Conservation (phyloP, 1,140 invertebrate genomes). For the Lutraria rhynchaena region DNA sequence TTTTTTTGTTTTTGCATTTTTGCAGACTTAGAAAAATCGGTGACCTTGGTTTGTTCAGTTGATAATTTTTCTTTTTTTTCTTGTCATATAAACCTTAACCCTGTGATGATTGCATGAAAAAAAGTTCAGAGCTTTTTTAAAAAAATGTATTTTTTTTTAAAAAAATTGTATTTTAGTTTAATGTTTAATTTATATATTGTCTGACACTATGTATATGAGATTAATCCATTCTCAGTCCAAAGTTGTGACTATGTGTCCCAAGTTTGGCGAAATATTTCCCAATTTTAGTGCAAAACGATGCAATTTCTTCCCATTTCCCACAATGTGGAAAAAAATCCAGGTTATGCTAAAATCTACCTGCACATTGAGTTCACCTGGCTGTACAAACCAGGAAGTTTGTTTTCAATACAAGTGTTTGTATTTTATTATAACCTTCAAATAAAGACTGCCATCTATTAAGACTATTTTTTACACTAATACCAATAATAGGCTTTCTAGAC, state of each 20-base stretch:
- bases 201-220: not conserved
- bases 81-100: conserved; percentile 13
- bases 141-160: not conserved
- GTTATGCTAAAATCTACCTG: too few relatives aligned
- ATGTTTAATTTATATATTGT: not conserved
- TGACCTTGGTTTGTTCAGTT: conserved; percentile 35
- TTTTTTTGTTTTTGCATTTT: conserved; percentile 34
- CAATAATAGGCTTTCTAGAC: too few relatives aligned
- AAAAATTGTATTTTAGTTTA: not conserved
- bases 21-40: conserved; percentile 20
- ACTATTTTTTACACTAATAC: too few relatives aligned
- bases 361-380: too few relatives aligned
- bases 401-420: too few relatives aligned
- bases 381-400: too few relatives aligned
- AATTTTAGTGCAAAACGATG: too few relatives aligned
- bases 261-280: too few relatives aligned
- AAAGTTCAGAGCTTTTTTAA: not conserved
- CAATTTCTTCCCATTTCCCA: too few relatives aligned
- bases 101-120: not conserved
- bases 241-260: not conserved
- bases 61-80: conserved; percentile 1
- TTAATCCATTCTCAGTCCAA: not conserved
- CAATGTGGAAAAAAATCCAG: too few relatives aligned
- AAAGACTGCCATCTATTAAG: too few relatives aligned
- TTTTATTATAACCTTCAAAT: too few relatives aligned